phyloP scores from a whole-genome alignment of 2,797 vertebrate species.

The Pogoniulus pusillus region DNA sequence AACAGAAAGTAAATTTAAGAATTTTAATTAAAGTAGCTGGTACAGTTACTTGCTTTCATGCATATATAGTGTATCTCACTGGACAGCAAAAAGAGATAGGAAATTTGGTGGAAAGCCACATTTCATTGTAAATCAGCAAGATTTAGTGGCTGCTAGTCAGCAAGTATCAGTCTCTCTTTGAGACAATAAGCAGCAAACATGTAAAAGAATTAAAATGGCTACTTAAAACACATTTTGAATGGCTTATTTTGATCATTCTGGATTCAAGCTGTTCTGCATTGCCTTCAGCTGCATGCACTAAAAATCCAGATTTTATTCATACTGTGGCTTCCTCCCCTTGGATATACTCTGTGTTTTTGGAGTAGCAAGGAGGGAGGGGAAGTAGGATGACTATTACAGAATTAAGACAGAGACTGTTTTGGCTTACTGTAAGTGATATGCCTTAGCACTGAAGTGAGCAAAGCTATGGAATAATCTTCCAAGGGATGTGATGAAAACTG shows the following conservation, averaged over 20 bases:
- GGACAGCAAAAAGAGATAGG: not conserved
- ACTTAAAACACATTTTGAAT: not conserved
- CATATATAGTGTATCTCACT: not conserved
- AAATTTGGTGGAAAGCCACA: not conserved
- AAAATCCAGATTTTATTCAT: slow-evolving; percentile 5
- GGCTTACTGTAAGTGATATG: not conserved
- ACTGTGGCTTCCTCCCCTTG: not conserved
- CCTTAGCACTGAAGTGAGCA: slow-evolving; percentile 4
- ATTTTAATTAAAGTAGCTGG: not conserved
- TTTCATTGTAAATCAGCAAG: not conserved
- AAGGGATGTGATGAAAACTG: slow-evolving; percentile 10
- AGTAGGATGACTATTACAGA: not conserved
- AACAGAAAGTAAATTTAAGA: slow-evolving; percentile 16
- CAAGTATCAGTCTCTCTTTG: not conserved
- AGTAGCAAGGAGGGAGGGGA: not conserved
- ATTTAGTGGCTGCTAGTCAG: not conserved
- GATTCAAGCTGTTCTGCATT: not conserved
- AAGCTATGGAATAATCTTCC: slow-evolving; percentile 10
- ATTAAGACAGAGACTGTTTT: slow-evolving; percentile 9
- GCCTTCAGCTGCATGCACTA: not conserved
- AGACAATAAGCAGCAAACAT: not conserved
- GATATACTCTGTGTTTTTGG: not conserved
- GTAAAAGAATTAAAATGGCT: not conserved
- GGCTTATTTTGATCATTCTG: not conserved
- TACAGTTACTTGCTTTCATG: not conserved